Evolutionary conservation across 1,140 invertebrate species (phyloP), one percentile per base, ranked within the genome.

Genomic region (Apis dorsata): DNA sequence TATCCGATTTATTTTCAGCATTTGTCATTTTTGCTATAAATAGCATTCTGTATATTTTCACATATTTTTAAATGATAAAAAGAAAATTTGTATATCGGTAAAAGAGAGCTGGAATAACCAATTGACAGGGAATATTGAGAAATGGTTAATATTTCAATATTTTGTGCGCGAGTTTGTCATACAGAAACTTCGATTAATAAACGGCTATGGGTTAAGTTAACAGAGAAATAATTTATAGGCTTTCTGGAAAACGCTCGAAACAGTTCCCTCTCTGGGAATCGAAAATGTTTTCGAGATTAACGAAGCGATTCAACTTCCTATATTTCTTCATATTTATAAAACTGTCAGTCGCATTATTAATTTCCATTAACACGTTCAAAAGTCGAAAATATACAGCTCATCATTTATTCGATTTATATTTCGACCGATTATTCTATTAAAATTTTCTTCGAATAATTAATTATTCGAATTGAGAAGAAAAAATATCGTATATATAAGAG

Each of bases 161-260:
- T 60, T 9, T 57, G 34, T n/a, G 19, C 3, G 13, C 34, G 34
- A 34, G 21, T 49, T 49, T 13, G 19, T 57, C 53, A 53, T 19
- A n/a, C 11, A 53, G 12, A 57, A 57, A 2, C 17, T 59, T 21
- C 24, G 9, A 19, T 44, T 57, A 74, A 60, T 44, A 73, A 59
- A 73, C 55, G 24, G 10, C 53, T 19, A 21, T 19, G 71, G n/a
- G 28, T 53, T 72, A 72, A 72, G 71, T 72, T 72, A 72, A 57
- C 71, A 72, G 71, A 13, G 71, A 34, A 72, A 59, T 34, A 72
- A 72, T 72, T 72, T 59, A 72, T 72, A 19, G 51, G 53, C 71
- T 59, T 3, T 44, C 34, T 44, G 5, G 24, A 57, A 57, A 72
- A 72, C 19, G 34, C 53, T 72, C 53, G 13, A 34, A 51, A 44